phyloP scores from a whole-genome alignment of 2,797 vertebrate species.

The Siniperca obscura region DNA sequence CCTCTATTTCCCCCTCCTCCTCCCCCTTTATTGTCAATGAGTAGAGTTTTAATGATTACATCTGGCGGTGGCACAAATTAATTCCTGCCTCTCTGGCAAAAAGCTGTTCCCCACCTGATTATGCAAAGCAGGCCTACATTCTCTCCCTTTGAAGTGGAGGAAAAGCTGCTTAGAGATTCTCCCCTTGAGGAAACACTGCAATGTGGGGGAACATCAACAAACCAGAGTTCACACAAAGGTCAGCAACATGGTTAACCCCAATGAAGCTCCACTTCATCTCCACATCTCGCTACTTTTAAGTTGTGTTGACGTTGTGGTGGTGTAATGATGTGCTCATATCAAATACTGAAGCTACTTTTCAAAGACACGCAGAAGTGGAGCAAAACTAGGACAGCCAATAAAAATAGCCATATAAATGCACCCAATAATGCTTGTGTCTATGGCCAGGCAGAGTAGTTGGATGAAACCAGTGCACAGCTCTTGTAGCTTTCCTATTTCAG shows the following conservation, averaged over 20 bases:
- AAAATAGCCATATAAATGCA: slow-evolving; percentile 74
- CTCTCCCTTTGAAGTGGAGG: slow-evolving; percentile 86
- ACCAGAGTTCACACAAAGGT: slow-evolving; percentile 82
- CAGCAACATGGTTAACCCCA: slow-evolving; percentile 76
- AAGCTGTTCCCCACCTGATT: slow-evolving; percentile 88
- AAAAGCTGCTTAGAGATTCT: slow-evolving; percentile 83
- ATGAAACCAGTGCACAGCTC: slow-evolving; percentile 31
- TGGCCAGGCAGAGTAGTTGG: slow-evolving; percentile 21
- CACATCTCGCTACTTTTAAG: slow-evolving; percentile 51
- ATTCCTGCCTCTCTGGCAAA: slow-evolving; percentile 86
- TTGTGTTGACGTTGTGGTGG: slow-evolving; percentile 34
- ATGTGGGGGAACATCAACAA: slow-evolving; percentile 81
- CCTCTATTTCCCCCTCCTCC: slow-evolving; percentile 65
- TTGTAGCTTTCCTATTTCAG: slow-evolving; percentile 53
- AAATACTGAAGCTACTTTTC: slow-evolving; percentile 42
- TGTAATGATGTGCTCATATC: slow-evolving; percentile 43
- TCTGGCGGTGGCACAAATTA: slow-evolving; percentile 84
- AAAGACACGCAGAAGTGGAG: slow-evolving; percentile 50
- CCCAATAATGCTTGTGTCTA: slow-evolving; percentile 55
- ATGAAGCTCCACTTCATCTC: slow-evolving; percentile 61
- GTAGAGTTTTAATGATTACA: slow-evolving; percentile 83
- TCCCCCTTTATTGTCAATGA: slow-evolving; percentile 77
- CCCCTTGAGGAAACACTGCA: slow-evolving; percentile 82
- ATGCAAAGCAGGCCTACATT: slow-evolving; percentile 90
- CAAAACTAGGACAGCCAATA: slow-evolving; percentile 73